phyloP scores from a whole-genome alignment of 2,888 invertebrate genomes.

The Epirrita christyi region DNA sequence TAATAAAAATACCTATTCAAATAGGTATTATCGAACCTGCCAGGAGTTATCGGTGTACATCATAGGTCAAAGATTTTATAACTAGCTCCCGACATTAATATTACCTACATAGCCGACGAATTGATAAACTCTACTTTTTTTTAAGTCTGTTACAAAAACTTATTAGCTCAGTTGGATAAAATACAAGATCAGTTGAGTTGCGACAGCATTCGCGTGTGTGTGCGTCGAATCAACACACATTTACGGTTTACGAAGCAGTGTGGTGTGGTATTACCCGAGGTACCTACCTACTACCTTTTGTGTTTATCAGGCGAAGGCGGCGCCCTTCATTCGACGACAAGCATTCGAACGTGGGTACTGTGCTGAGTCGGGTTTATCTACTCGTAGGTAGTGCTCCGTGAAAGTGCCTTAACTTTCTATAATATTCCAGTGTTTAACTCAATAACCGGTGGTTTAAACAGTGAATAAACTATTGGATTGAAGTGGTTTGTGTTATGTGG shows the following conservation, averaged over 20 bases:
- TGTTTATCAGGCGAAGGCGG: slow-evolving; percentile 45
- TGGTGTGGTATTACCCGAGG: slow-evolving; percentile 3
- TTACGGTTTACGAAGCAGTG: slow-evolving; percentile 4
- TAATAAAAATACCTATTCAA: no score
- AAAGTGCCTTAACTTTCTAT: slow-evolving; percentile 68
- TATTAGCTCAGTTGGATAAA: slow-evolving; percentile 4
- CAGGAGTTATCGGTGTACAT: no score
- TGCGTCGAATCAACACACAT: slow-evolving; percentile 6
- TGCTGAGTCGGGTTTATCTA: slow-evolving; percentile 33
- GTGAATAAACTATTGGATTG: slow-evolving; percentile 17
- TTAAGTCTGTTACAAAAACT: slow-evolving; percentile 1
- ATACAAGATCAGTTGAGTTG: slow-evolving; percentile 4
- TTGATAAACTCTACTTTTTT: no score
- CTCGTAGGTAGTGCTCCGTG: slow-evolving; percentile 46
- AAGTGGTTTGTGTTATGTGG: slow-evolving; percentile 23
- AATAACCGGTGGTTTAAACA: slow-evolving; percentile 16
- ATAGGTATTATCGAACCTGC: no score
- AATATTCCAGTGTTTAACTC: slow-evolving; percentile 41
- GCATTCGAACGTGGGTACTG: slow-evolving; percentile 39
- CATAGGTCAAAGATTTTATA: no score
- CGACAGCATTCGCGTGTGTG: slow-evolving; percentile 15
- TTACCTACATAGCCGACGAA: no score
- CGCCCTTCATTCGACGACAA: slow-evolving; percentile 51
- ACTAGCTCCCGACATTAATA: no score
- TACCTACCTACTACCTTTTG: slow-evolving; percentile 43